These are phyloP conservation scores for Bellardia pandia DNA, from an alignment of 2,888 invertebrate genomes.

Conservation along the genomic window DNA sequence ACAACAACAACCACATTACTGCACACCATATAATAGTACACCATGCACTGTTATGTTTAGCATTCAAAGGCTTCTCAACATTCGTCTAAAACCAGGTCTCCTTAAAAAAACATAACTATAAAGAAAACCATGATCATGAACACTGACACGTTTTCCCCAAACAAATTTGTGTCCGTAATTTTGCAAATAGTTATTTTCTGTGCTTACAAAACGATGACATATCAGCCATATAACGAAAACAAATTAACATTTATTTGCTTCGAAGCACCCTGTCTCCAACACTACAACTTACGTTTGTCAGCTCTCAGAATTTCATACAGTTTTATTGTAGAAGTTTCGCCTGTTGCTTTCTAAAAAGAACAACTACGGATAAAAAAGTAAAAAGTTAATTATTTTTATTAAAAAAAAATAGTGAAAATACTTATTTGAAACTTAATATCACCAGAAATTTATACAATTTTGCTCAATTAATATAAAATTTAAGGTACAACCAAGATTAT, in stretches of 20 bases:
- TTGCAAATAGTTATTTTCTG: no score
- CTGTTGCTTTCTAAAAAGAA: slow-evolving; percentile 59
- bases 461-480: slow-evolving; percentile 1
- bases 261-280: not conserved
- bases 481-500: not conserved
- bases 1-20: no score
- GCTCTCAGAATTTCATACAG: not conserved
- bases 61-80: no score
- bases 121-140: no score
- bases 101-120: no score
- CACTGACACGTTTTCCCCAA: no score
- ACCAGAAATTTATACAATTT: not conserved
- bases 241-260: not conserved
- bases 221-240: not conserved
- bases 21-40: no score
- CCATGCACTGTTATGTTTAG: no score
- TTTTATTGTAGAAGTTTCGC: slow-evolving; percentile 51
- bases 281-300: not conserved
- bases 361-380: slow-evolving; percentile 35
- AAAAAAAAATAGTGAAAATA: slow-evolving; percentile 19
- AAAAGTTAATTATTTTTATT: slow-evolving; percentile 11
- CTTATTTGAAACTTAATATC: not conserved
- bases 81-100: no score
- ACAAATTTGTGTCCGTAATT: no score
- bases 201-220: no score